phyloP scores from a whole-genome alignment of 2,113 vertebrate genomes.

The Trogon melanurus region DNA sequence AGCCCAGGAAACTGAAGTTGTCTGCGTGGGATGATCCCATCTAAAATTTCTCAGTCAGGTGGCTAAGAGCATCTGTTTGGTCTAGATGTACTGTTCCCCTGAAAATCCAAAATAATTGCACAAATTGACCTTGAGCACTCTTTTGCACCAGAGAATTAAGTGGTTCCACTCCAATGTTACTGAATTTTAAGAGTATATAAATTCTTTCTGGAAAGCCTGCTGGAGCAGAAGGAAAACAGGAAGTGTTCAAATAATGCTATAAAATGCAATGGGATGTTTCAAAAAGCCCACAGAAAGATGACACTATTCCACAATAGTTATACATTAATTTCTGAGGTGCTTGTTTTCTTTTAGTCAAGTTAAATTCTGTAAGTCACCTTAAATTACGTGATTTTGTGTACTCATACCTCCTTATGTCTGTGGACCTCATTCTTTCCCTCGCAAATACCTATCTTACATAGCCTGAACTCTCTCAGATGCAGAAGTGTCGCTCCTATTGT shows the following conservation, averaged over 20 bases:
- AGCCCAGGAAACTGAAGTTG: background rate
- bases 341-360: background rate
- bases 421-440: background rate
- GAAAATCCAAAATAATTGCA: background rate
- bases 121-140: background rate
- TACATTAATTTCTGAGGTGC: background rate
- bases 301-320: background rate
- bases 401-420: background rate
- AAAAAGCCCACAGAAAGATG: background rate
- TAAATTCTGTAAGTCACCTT: background rate
- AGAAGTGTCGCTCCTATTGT: slow-evolving; percentile 26
- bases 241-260: background rate
- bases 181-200: background rate
- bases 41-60: background rate
- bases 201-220: background rate
- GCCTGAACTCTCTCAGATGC: background rate
- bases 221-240: background rate
- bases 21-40: fast-evolving
- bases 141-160: background rate
- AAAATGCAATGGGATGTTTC: background rate
- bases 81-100: background rate
- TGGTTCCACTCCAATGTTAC: background rate
- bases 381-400: background rate
- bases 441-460: slow-evolving; percentile 23
- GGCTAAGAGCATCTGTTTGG: background rate